Conservation (phyloP, 2,113 vertebrate species). For the Prionailurus bengalensis region DNA sequence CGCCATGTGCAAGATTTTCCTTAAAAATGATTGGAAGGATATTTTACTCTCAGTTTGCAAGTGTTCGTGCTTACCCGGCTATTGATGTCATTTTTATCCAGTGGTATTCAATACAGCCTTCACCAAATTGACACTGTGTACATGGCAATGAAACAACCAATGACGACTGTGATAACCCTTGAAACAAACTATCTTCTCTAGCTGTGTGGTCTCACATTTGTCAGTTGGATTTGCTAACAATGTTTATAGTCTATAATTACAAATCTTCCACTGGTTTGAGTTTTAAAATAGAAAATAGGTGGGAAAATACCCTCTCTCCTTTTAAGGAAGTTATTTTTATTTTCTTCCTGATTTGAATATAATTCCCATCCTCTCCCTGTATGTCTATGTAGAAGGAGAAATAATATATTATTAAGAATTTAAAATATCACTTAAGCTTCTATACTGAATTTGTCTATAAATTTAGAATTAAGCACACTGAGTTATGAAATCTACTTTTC, state of each 20-base stretch:
- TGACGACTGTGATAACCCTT: not conserved
- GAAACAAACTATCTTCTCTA: not conserved
- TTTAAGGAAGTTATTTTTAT: not conserved
- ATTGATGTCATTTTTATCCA: not conserved
- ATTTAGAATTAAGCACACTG: not conserved
- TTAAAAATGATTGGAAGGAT: not conserved
- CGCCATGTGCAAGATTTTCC: not conserved
- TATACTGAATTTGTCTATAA: not conserved
- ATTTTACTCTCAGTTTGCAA: not conserved
- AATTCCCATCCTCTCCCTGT: not conserved
- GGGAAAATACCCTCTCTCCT: not conserved
- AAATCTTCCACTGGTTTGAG: not conserved
- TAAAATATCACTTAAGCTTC: not conserved
- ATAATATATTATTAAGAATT: not conserved
- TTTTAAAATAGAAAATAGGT: slow-evolving; percentile 45
- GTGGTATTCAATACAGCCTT: not conserved
- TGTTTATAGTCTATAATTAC: not conserved
- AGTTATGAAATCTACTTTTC: not conserved
- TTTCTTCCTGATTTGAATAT: slow-evolving; percentile 12
- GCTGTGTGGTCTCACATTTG: not conserved
- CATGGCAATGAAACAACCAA: not conserved
- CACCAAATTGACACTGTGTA: not conserved
- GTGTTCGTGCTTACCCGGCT: not conserved
- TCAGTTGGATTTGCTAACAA: not conserved
- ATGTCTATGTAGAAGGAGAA: not conserved